phyloP scores from a whole-genome alignment of 2,797 vertebrate genomes.

The Cossypha polioptera region DNA sequence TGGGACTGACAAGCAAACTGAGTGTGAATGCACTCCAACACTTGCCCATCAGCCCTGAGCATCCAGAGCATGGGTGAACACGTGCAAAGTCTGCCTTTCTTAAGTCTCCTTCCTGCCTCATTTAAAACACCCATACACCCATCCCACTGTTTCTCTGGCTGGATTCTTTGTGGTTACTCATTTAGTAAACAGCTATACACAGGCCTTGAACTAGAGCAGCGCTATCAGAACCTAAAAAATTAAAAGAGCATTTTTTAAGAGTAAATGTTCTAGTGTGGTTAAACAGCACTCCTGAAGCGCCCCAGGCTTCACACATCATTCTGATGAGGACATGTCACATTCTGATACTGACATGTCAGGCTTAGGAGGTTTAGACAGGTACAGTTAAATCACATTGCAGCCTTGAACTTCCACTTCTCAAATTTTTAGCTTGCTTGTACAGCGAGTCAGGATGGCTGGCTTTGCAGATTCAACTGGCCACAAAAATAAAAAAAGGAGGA shows the following conservation, averaged over 20 bases:
- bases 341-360: slow-evolving; percentile 48
- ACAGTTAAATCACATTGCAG: slow-evolving; percentile 36
- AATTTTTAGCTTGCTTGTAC: not conserved
- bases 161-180: not conserved
- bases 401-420: not conserved
- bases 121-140: not conserved
- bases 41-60: not conserved
- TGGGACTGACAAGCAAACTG: not conserved
- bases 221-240: not conserved
- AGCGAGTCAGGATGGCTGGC: not conserved
- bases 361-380: slow-evolving; percentile 50
- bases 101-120: not conserved
- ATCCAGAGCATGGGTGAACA: not conserved
- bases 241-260: slow-evolving; percentile 39
- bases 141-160: not conserved
- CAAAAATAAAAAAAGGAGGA: not conserved
- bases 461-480: not conserved
- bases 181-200: not conserved
- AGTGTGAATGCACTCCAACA: not conserved
- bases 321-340: slow-evolving; percentile 53
- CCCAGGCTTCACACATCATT: slow-evolving; percentile 56
- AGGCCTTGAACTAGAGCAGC: not conserved
- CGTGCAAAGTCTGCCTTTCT: not conserved
- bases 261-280: slow-evolving; percentile 12
- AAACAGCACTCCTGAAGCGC: slow-evolving; percentile 41